These are phyloP conservation scores for Digitonthophagus gazella DNA, from an alignment of 2,888 invertebrate genomes.

Conservation along the genomic window DNA sequence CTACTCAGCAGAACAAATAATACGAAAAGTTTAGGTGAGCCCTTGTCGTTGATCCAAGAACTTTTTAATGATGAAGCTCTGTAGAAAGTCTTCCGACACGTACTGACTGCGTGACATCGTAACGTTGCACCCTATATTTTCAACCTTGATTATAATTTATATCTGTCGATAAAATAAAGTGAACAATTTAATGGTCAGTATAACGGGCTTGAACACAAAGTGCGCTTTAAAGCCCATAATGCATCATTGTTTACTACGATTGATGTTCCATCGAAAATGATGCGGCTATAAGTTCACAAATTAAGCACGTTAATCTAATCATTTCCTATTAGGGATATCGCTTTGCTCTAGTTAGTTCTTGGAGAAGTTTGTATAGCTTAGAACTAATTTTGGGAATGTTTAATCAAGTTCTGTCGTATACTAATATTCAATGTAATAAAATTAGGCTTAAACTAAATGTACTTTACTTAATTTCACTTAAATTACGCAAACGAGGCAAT, in stretches of 20 bases:
- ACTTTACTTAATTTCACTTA: not conserved
- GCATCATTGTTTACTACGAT: not conserved
- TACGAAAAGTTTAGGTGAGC: not conserved
- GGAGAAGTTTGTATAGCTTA: too few species aligned
- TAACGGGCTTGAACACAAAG: not conserved
- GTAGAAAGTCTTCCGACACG: not conserved
- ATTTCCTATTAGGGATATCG: too few species aligned
- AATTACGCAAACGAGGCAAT: not conserved
- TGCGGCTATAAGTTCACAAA: too few species aligned
- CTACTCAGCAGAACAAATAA: not conserved
- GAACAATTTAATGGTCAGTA: not conserved
- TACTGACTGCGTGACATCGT: not conserved
- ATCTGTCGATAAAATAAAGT: not conserved
- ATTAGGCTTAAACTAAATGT: too few species aligned
- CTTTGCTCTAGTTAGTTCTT: too few species aligned
- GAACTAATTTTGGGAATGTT: too few species aligned
- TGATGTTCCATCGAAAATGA: too few species aligned
- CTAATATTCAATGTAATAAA: too few species aligned
- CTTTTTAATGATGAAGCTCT: not conserved
- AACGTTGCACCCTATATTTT: not conserved
- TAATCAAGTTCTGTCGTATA: too few species aligned
- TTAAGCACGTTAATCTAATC: too few species aligned
- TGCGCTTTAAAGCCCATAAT: too few species aligned
- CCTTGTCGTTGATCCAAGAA: not conserved
- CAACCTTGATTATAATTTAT: not conserved